Percentiles rank a stretch among this genome's conserved stretches.
Conservation (phyloP, 2,797 vertebrate species). For the Pangasius mekongensis region DNA sequence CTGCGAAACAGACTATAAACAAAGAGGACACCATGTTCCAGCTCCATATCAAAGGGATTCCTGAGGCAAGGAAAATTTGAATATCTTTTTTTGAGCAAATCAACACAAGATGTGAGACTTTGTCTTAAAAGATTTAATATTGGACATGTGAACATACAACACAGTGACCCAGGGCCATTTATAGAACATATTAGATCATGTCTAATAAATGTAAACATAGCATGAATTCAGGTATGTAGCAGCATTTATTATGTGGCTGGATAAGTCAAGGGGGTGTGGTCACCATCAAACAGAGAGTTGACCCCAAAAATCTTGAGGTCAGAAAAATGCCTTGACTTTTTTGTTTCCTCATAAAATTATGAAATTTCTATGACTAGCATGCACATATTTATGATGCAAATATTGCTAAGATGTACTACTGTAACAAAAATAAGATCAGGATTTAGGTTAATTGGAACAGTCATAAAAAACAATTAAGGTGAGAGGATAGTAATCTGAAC, state of each 20-base stretch:
- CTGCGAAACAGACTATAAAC: constrained; percentile 1
- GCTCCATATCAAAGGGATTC: constrained; percentile 5
- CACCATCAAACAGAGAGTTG: no score
- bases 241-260: neutral
- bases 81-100: neutral
- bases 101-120: neutral
- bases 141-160: neutral
- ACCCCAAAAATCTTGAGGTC: no score
- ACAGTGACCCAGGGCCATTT: neutral
- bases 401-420: neutral
- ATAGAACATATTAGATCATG: neutral
- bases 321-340: neutral
- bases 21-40: constrained; percentile 18
- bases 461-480: neutral
- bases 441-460: neutral
- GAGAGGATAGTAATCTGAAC: neutral
- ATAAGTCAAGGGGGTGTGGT: no score
- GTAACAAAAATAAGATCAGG: neutral
- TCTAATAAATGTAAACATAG: neutral
- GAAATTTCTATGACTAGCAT: neutral
- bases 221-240: neutral
- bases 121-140: neutral
- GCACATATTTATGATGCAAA: neutral
- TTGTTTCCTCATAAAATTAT: neutral
- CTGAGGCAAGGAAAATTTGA: constrained; percentile 10